Evolutionary conservation across 2,797 vertebrate genomes (phyloP).

Genomic region (Peromyscus eremicus): DNA sequence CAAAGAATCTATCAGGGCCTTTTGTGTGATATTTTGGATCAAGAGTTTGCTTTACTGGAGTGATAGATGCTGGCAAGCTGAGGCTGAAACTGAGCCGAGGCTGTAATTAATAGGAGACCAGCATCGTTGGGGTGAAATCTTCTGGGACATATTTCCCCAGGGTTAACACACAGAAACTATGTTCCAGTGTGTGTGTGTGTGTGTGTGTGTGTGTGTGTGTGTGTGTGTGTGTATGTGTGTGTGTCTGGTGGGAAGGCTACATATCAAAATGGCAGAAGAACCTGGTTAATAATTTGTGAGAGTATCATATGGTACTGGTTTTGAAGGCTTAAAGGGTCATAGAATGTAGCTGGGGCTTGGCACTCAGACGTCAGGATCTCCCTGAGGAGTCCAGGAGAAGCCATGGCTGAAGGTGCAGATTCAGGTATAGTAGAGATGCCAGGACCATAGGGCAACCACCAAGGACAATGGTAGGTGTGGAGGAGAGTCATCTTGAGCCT

Average conservation of each 20-base stretch:
- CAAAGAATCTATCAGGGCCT: background rate
- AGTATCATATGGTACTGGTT: background rate
- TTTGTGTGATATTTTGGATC: background rate
- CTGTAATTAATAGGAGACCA: background rate
- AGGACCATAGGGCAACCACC: background rate
- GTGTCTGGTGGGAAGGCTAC: background rate
- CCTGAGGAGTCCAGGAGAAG: background rate
- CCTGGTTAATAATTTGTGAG: background rate
- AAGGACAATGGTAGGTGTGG: background rate
- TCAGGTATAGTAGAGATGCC: background rate
- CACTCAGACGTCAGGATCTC: background rate
- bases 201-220: background rate
- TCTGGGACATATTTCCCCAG: background rate
- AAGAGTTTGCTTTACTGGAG: background rate
- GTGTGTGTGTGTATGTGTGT: background rate
- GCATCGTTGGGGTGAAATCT: background rate
- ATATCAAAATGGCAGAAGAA: background rate
- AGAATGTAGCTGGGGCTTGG: background rate
- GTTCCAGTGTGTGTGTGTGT: background rate
- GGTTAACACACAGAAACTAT: background rate
- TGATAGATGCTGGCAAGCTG: background rate
- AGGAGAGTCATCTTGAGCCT: background rate
- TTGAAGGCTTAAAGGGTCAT: background rate
- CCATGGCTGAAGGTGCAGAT: background rate
- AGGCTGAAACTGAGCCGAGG: background rate